Evolutionary conservation across 2,888 invertebrate genomes (phyloP), one percentile per base, ranked within the genome.

Genomic region (Ophion costatus): DNA sequence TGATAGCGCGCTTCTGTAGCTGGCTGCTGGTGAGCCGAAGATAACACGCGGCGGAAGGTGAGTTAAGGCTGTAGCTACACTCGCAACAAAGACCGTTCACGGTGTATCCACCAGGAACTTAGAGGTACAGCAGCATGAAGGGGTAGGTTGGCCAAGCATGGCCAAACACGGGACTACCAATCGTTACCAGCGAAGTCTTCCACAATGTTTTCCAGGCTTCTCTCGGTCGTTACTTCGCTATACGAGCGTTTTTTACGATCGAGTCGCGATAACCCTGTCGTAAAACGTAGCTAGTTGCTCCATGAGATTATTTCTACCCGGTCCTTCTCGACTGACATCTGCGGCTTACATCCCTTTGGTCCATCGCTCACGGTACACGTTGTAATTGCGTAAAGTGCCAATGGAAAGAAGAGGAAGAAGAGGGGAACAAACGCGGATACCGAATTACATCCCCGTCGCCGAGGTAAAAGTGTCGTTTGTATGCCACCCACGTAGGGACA

Each of bases 161-260:
- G 64, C 57, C 73, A 69, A 75, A 56, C 79, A 42, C 57, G 56
- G 42, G 67, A 80, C 80, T 80, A 71, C 81, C 76, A 85, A 83
- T 85, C 85, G 81, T 87, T 81, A 81, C 86, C 82, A 86, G 85
- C 76, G 66, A 69, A 82, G 83, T 83, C 83, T 80, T 79, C 74
- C 69, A 79, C 87, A 82, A 83, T 80, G 85, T 86, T 87, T 81
- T 82, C 81, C 75, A 81, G 71, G 81, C 75, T 75, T 84, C 85
- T 82, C 86, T 79, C 17, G 82, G 88, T 89, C 87, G 88, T 88
- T 89, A 87, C 87, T 86, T 77, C 77, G 80, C 83, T 88, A 79
- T 87, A 87, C 85, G 85, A 87, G 64, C 69, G 42, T 84, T 81
- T 87, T 88, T 88, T 87, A 87, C 87, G 88, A 87, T 83, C 73